Percentiles rank a stretch among this genome's conserved stretches.
Evolutionary conservation across 2,113 vertebrate species (phyloP).

Genomic region (Leptobrachium ailaonicum): DNA sequence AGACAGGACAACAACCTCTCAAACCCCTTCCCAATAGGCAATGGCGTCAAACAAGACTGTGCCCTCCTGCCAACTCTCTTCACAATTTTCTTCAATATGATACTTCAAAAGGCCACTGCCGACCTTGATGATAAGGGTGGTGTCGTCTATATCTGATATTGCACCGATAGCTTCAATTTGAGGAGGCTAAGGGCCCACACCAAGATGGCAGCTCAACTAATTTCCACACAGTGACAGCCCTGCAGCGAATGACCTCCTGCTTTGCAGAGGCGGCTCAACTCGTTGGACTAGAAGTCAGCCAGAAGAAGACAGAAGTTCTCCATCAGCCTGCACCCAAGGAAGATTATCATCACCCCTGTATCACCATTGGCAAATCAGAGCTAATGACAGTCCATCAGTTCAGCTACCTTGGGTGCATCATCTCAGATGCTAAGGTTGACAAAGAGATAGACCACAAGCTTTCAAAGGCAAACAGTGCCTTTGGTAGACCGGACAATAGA

Average conservation of each 20-base stretch:
- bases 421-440: background rate
- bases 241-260: background rate
- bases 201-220: background rate
- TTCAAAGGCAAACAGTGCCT: background rate
- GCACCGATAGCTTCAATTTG: background rate
- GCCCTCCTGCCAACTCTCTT: background rate
- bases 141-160: background rate
- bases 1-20: background rate
- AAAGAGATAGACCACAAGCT: background rate
- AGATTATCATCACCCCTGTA: background rate
- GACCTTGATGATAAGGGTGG: background rate
- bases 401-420: background rate
- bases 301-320: background rate
- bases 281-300: background rate
- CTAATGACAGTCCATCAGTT: background rate
- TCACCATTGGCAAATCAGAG: background rate
- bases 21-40: constrained; percentile 67
- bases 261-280: background rate
- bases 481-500: background rate
- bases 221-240: background rate
- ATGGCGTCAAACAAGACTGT: background rate
- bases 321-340: background rate
- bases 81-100: background rate
- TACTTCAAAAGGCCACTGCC: background rate
- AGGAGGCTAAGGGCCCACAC: background rate